Evolutionary conservation across 1,140 invertebrate genomes (phyloP), one percentile per base, ranked within the genome.

Genomic region (Scaptomyza pallida): DNA sequence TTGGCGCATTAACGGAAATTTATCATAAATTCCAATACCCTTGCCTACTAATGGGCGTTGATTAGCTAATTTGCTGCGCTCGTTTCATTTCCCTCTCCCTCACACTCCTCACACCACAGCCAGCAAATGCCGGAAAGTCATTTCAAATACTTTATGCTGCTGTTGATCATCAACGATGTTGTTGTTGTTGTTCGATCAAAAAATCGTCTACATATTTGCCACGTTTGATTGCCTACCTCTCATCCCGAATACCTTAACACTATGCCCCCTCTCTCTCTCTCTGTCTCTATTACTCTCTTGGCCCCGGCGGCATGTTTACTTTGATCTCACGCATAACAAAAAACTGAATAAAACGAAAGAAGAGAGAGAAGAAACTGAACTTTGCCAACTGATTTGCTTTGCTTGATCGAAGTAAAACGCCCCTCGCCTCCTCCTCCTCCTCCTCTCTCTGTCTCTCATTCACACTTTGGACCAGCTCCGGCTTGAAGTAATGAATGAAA

Each of bases 1-100:
- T 47, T 21, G 10, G 57, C 48, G 51, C 60, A 65, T 88, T 85
- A 82, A 82, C 82, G 75, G 82, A 88, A 82, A 88, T 88, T 88
- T 88, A 88, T 88, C 82, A 88, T 88, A 88, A 88, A 88, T 88
- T 88, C 82, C 82, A 78, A 81, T 85, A 81, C 70, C 70, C 59
- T 77, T 64, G 62, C 54, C 62, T 75, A 75, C 78, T 88, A 88
- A 88, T 88, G 82, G 82, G 82, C 82, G 82, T 88, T 88, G 82
- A 88, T 88, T 88, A 88, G 82, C 82, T 88, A 88, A 88, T 88
- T 88, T 88, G 82, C 63, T 81, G 75, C 82, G 82, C 82, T 88
- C 82, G 78, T 88, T 88, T 88, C 63, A 72, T 78, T 88, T 88
- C 75, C 82, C 75, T 68, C 74, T 78, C 60, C n/a, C 33, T n/a